Percentiles rank a stretch among this genome's conserved stretches.
phyloP scores from a whole-genome alignment of 2,888 invertebrate genomes.

The Dolomedes plantarius region DNA sequence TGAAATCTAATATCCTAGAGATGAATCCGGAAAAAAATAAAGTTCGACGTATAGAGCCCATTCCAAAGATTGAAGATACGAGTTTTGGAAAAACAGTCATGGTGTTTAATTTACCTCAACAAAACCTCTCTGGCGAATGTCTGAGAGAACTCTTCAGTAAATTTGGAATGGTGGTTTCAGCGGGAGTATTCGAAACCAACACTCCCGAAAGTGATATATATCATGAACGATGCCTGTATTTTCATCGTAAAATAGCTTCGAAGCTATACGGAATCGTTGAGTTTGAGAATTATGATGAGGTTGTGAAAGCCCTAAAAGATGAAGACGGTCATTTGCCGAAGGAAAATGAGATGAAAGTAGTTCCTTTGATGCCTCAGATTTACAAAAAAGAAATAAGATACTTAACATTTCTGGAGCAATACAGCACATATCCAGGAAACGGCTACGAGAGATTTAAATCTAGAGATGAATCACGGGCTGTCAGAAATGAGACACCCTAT shows the following conservation, averaged over 20 bases:
- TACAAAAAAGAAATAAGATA: background rate
- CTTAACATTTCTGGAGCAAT: background rate
- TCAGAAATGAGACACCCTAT: too few species aligned
- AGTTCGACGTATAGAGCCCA: conserved; percentile 87
- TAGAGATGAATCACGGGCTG: background rate
- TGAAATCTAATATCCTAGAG: conserved; percentile 86
- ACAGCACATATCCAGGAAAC: background rate
- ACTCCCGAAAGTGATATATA: conserved; percentile 84
- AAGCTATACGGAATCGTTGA: conserved; percentile 92
- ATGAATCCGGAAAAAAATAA: conserved; percentile 94
- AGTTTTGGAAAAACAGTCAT: conserved; percentile 94
- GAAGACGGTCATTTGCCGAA: conserved; percentile 36
- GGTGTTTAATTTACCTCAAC: conserved; percentile 88
- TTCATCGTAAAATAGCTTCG: conserved; percentile 89
- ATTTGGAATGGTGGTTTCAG: conserved; percentile 92
- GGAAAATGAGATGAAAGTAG: conserved; percentile 52
- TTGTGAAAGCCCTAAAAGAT: conserved; percentile 83
- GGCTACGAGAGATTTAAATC: background rate
- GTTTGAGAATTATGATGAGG: conserved; percentile 90
- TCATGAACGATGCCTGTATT: conserved; percentile 86
- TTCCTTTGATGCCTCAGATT: conserved; percentile 32
- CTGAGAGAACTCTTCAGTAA: conserved; percentile 91
- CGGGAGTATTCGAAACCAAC: conserved; percentile 90
- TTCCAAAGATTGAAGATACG: conserved; percentile 93
- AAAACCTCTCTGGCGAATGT: conserved; percentile 89